Evolutionary conservation across 2,888 invertebrate genomes (phyloP).

Genomic region (Caenorhabditis becei): DNA sequence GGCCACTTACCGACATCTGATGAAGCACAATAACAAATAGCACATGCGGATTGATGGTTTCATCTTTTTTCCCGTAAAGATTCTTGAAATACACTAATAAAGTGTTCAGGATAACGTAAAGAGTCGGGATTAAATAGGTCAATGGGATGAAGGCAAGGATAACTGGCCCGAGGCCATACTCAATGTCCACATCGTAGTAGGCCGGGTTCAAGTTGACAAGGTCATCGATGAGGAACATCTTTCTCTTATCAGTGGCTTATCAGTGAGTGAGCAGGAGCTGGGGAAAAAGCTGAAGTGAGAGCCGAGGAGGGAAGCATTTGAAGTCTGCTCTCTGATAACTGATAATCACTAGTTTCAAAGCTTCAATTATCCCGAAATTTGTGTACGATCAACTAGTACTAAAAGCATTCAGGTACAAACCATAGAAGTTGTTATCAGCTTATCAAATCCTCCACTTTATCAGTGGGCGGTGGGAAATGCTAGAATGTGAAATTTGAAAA

Average conservation of each 20-base stretch:
- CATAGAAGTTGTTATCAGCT: no score
- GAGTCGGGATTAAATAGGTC: conserved; percentile 30
- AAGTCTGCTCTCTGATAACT: no score
- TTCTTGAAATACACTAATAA: conserved; percentile 10
- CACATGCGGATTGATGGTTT: conserved; percentile 17
- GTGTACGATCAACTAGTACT: no score
- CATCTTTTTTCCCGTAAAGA: conserved; percentile 12
- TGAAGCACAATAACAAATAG: conserved; percentile 13
- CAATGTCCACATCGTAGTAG: conserved; percentile 7
- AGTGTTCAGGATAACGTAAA: conserved; percentile 15
- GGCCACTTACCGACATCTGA: conserved; percentile 32
- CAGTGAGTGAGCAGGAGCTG: background rate
- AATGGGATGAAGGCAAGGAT: conserved; percentile 15
- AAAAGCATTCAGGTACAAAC: no score
- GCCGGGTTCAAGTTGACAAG: conserved; percentile 20
- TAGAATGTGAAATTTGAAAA: no score
- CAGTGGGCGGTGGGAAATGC: no score
- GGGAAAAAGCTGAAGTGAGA: background rate
- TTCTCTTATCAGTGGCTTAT: background rate
- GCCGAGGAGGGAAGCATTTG: no score
- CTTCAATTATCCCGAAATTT: no score
- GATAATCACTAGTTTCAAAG: no score
- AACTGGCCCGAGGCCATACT: background rate
- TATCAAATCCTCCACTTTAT: no score
- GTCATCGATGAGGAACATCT: background rate